Conservation (phyloP, 2,888 invertebrate species). For the Resseliella maxima region DNA sequence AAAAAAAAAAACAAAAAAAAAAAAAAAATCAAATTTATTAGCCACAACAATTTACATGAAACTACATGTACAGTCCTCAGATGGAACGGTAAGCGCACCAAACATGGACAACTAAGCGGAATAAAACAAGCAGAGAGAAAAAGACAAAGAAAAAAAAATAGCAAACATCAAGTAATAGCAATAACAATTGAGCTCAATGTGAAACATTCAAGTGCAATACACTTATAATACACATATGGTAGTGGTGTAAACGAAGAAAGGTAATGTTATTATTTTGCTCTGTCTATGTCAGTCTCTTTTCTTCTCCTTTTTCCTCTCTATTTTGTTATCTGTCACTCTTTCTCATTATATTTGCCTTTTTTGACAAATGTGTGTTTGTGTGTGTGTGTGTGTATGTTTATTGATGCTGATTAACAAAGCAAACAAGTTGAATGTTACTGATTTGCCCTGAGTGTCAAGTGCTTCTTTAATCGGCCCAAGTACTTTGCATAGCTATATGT, state of each 20-base stretch:
- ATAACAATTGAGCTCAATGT: constrained; percentile 42
- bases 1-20: background rate
- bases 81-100: background rate
- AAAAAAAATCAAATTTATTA: background rate
- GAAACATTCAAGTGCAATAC: constrained; percentile 53
- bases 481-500: background rate
- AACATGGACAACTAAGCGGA: background rate
- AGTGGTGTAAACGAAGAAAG: constrained; percentile 26
- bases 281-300: too few species aligned
- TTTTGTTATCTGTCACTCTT: background rate
- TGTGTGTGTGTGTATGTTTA: background rate
- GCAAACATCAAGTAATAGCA: constrained; percentile 9
- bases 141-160: background rate
- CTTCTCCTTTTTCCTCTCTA: background rate
- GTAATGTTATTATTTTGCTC: constrained; percentile 6
- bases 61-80: background rate
- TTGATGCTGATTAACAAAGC: constrained; percentile 14
- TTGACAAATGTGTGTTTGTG: background rate
- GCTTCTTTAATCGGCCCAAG: background rate
- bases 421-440: constrained; percentile 51
- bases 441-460: background rate
- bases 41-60: background rate
- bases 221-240: constrained; percentile 54
- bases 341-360: background rate
- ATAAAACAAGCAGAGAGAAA: background rate